Evolutionary conservation across 2,797 vertebrate genomes (phyloP).

Genomic region (Sebastes itinus): DNA sequence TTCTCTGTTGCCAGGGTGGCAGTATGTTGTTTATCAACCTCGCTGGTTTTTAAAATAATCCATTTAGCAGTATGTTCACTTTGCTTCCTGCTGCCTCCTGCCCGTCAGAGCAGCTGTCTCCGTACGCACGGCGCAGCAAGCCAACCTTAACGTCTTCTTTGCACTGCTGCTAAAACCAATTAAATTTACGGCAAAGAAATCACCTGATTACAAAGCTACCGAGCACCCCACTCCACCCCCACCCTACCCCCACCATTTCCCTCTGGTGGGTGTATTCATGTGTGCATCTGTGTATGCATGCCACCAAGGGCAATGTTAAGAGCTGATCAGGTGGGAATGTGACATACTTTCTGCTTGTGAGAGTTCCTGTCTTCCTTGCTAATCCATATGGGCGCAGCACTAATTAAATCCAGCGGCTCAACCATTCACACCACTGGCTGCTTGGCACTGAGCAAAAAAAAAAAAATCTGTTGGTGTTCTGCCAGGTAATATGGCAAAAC

Average conservation of each 20-base stretch:
- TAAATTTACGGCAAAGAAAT: slow-evolving; percentile 75
- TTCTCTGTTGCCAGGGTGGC: slow-evolving; percentile 41
- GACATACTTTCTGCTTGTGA: slow-evolving; percentile 64
- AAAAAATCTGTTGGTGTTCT: slow-evolving; percentile 65
- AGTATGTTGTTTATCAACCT: slow-evolving; percentile 67
- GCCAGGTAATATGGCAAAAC: slow-evolving; percentile 72
- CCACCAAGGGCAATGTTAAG: slow-evolving; percentile 67
- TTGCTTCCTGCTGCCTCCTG: slow-evolving; percentile 44
- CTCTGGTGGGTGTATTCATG: slow-evolving; percentile 57
- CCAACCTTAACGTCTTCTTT: slow-evolving; percentile 78
- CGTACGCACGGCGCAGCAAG: slow-evolving; percentile 64
- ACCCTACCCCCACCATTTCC: slow-evolving; percentile 2
- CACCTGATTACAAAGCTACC: slow-evolving; percentile 70
- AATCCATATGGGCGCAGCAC: slow-evolving; percentile 76
- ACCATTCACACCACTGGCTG: slow-evolving; percentile 74
- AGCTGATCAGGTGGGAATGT: slow-evolving; percentile 71
- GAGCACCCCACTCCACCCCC: background rate
- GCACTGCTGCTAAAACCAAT: slow-evolving; percentile 79
- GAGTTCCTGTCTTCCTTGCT: slow-evolving; percentile 55
- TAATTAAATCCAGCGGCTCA: slow-evolving; percentile 80
- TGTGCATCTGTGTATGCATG: slow-evolving; percentile 62
- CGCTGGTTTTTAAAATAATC: slow-evolving; percentile 66
- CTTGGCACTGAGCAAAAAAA: slow-evolving; percentile 64
- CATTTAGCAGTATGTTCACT: slow-evolving; percentile 68
- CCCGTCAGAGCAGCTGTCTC: slow-evolving; percentile 75